phyloP scores from a whole-genome alignment of 2,113 vertebrate species.

The Crotalus viridis region DNA sequence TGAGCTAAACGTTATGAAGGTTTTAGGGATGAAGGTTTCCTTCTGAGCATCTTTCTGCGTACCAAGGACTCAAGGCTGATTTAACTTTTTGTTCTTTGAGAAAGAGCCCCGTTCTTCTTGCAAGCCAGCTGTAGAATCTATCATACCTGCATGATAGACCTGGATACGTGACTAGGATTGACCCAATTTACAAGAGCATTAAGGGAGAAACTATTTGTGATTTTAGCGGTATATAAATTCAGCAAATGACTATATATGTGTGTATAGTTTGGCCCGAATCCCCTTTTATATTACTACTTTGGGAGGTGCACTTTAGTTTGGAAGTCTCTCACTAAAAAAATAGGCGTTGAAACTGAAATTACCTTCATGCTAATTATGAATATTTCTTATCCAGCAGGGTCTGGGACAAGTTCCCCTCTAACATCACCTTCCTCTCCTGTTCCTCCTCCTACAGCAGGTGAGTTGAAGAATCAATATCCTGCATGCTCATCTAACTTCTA shows the following conservation, averaged over 20 bases:
- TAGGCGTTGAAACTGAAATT: neutral
- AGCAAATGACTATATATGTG: neutral
- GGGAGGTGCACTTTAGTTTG: neutral
- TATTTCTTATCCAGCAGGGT: slow-evolving; percentile 81
- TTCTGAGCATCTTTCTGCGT: neutral
- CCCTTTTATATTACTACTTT: neutral
- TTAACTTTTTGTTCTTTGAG: neutral
- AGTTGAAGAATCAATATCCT: slow-evolving; percentile 35
- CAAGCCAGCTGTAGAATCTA: neutral
- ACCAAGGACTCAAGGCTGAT: neutral
- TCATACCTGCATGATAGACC: neutral
- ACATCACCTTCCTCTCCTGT: slow-evolving; percentile 95
- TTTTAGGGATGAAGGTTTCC: neutral
- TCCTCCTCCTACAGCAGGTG: slow-evolving; percentile 88
- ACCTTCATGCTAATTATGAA: slow-evolving; percentile 45
- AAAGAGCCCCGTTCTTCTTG: neutral
- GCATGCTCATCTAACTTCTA: neutral
- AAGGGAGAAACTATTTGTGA: neutral
- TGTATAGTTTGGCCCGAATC: neutral
- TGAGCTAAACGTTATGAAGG: neutral
- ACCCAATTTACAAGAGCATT: neutral
- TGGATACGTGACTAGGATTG: neutral
- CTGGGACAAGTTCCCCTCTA: slow-evolving; percentile 93
- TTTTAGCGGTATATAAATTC: neutral
- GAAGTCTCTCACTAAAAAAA: neutral